Evolutionary conservation across 2,888 invertebrate species (phyloP).

Genomic region (Crocallis elinguaria): DNA sequence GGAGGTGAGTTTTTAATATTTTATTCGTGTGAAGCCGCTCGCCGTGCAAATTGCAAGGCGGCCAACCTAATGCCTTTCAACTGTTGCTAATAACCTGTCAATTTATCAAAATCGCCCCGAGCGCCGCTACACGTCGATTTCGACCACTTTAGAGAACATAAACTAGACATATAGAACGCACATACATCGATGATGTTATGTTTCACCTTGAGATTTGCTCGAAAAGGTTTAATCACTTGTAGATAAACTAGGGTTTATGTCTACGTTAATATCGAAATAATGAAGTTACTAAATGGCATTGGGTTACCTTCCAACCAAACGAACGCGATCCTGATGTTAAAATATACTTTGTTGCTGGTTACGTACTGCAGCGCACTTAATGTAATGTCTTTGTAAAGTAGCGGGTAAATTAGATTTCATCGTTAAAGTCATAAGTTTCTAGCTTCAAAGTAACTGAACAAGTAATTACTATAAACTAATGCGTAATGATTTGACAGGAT

Average conservation of each 20-base stretch:
- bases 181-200: constrained; percentile 43
- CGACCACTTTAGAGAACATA: constrained; percentile 58
- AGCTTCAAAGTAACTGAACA: background rate
- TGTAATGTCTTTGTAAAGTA: constrained; percentile 10
- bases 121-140: constrained; percentile 58
- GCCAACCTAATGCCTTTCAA: constrained; percentile 83
- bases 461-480: background rate
- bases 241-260: constrained; percentile 35
- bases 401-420: constrained; percentile 11
- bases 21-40: constrained; percentile 73
- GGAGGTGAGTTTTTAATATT: constrained; percentile 68
- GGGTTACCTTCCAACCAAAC: constrained; percentile 3
- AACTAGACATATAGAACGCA: constrained; percentile 45
- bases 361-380: background rate
- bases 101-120: constrained; percentile 79
- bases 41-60: constrained; percentile 81
- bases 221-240: constrained; percentile 1
- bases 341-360: constrained; percentile 15
- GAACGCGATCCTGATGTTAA: constrained; percentile 5
- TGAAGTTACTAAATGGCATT: constrained; percentile 15
- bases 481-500: background rate
- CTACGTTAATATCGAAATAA: constrained; percentile 17
- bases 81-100: constrained; percentile 85
- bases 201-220: constrained; percentile 33
- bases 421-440: constrained; percentile 2